These are phyloP conservation scores for Oncorhynchus keta DNA, from an alignment of 2,113 vertebrate species.

Conservation along the genomic window DNA sequence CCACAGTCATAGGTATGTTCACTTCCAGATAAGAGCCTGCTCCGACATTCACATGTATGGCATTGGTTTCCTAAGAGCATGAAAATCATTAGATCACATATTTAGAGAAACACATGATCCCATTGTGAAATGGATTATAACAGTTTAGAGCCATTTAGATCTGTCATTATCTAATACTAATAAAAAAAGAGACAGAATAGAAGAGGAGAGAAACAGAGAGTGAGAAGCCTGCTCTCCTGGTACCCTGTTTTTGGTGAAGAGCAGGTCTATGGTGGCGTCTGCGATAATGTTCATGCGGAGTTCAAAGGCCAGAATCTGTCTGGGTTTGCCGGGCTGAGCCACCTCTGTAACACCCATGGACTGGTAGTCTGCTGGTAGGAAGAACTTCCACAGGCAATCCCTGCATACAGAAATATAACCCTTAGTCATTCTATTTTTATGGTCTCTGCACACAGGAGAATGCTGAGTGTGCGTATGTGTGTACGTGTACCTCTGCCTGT, in stretches of 20 bases:
- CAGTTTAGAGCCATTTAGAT: too few relatives aligned
- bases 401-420: constrained; percentile 58
- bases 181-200: background rate
- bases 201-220: constrained; percentile 5
- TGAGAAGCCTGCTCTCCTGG: constrained; percentile 17
- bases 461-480: background rate
- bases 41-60: constrained; percentile 98
- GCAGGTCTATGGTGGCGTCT: constrained; percentile 96
- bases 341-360: constrained; percentile 90
- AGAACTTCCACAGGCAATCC: constrained; percentile 98
- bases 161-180: too few relatives aligned
- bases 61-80: constrained; percentile 90
- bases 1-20: constrained; percentile 96
- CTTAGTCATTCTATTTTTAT: background rate
- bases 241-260: constrained; percentile 99
- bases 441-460: background rate
- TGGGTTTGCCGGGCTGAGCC: constrained; percentile 84
- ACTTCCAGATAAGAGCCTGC: constrained; percentile 99
- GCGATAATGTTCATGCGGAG: constrained; percentile 99
- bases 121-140: too few relatives aligned
- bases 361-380: constrained; percentile 95
- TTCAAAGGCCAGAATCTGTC: constrained; percentile 97
- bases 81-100: background rate
- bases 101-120: background rate
- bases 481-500: constrained; percentile 86